Conservation (phyloP, 1,140 invertebrate genomes). For the Aphaenogaster ashmeadi region DNA sequence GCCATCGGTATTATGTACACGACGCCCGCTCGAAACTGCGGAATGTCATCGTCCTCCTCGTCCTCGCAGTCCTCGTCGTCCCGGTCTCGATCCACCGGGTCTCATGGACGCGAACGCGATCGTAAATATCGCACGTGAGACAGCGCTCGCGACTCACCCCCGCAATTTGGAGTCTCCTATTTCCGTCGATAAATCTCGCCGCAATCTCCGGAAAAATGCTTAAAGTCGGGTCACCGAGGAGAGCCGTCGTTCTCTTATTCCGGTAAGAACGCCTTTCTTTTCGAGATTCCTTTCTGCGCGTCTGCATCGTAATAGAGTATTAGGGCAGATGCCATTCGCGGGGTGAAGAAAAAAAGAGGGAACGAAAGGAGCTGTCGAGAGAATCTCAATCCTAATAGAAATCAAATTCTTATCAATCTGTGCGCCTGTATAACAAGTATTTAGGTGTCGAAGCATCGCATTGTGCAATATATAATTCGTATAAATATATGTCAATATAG, state of each 20-base stretch:
- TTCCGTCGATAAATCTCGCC: conserved; percentile 55
- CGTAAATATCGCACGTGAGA: conserved; percentile 64
- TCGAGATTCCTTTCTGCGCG: conserved; percentile 32
- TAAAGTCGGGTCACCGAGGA: conserved; percentile 41
- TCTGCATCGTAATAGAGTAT: conserved; percentile 33
- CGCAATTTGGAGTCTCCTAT: conserved; percentile 54
- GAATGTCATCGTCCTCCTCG: conserved; percentile 55
- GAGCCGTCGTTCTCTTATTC: conserved; percentile 19
- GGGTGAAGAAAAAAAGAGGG: background rate
- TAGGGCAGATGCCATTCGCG: background rate
- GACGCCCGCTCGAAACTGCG: conserved; percentile 60
- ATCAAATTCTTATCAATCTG: conserved; percentile 17
- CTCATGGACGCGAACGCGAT: conserved; percentile 45
- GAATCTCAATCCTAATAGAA: conserved; percentile 18
- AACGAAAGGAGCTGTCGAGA: background rate
- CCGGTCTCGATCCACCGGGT: conserved; percentile 22
- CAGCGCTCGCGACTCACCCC: conserved; percentile 10
- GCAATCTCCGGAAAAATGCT: conserved; percentile 35
- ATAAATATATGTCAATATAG: background rate
- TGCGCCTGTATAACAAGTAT: background rate
- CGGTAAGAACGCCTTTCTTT: conserved; percentile 16
- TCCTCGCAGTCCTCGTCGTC: conserved; percentile 41
- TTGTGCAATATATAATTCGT: background rate
- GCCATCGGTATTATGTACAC: conserved; percentile 66
- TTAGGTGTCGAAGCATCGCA: background rate